A percentile compares a stretch with the other conserved stretches of the same genome.
Conservation (phyloP, 2,113 vertebrate genomes). For the Leucoraja erinaceus region DNA sequence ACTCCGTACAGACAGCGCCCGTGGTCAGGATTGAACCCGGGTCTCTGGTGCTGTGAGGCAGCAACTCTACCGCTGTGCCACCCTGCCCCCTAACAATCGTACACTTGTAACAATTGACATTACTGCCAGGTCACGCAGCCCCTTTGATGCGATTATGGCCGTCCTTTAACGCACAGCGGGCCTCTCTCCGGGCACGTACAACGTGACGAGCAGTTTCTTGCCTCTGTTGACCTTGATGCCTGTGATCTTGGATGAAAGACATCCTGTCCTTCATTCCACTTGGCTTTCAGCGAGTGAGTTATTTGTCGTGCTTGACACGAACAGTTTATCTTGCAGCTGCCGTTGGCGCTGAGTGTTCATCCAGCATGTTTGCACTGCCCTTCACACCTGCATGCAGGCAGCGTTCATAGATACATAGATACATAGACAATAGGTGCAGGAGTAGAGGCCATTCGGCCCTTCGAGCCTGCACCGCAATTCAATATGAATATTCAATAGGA, state of each 20-base stretch:
- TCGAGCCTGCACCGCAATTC: too few species aligned
- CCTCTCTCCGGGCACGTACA: background rate
- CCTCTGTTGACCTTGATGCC: conserved; percentile 44
- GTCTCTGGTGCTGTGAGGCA: too few species aligned
- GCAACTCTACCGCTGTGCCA: too few species aligned
- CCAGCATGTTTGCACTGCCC: conserved; percentile 38
- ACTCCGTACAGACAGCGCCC: background rate
- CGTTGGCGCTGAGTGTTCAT: conserved; percentile 46
- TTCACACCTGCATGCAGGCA: conserved; percentile 40
- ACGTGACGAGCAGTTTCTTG: background rate
- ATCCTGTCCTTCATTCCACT: conserved; percentile 47
- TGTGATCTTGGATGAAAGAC: conserved; percentile 48
- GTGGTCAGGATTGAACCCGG: too few species aligned
- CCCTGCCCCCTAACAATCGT: too few species aligned
- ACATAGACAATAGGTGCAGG: too few species aligned
- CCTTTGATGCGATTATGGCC: background rate
- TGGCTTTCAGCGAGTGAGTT: conserved; percentile 48
- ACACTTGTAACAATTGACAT: too few species aligned
- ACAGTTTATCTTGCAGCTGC: conserved; percentile 46
- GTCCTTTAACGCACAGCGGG: background rate
- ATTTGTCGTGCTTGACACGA: conserved; percentile 52
- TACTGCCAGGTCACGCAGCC: background rate
- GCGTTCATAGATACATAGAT: too few species aligned
- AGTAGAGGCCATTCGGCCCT: too few species aligned
- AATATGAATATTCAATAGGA: too few species aligned